Base-by-base conservation (phyloP, 1,140 invertebrate species). In the Centruroides vittatus region DNA sequence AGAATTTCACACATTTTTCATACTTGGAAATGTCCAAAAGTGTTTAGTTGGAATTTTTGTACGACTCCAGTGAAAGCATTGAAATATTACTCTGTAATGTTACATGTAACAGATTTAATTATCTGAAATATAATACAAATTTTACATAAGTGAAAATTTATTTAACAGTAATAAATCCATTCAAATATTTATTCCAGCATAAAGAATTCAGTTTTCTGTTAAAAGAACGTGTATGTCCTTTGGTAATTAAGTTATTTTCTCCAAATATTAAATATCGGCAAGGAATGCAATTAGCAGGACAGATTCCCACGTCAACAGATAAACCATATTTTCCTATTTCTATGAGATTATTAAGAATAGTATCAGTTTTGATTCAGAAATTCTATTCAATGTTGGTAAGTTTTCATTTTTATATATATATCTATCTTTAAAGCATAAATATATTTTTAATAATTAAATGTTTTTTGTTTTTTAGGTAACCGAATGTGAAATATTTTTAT, bases 401-500 rank as follows among this genome's bases (percentile, higher is more conserved):
- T 47, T 41, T 41, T 41, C 8, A 23, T 23, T 23, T 23, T 23
- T 23, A 23, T 23, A 23, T 23, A 23, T 23, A 23, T 23, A 23
- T 23, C 23, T 23, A 23, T 23, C 23, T 23, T 23, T 23, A 23
- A 23, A 23, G 23, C 23, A 23, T 23, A 23, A 23, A 23, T 23
- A 23, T 23, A 23, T 23, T 23, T 23, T 23, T 0, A 23, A 23
- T 23, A 23, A 23, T 23, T 23, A 23, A 41, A 41, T 41, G 1
- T 3, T 56, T 5, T 56, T 8, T 56, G n/a, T 79, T 54, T 74
- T 79, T 65, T 69, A 92, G 89, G 82, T 90, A 23, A 98, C 94
- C 5, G 95, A 99, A 75, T 97, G 93, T 76, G 96, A 99, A 78
- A 98, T 99, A 70, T 98, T 99, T 74, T 78, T 98, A 52, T 96